Evolutionary conservation across 1,140 invertebrate species (phyloP), one percentile per base, ranked within the genome.

Genomic region (Drosophila serrata): DNA sequence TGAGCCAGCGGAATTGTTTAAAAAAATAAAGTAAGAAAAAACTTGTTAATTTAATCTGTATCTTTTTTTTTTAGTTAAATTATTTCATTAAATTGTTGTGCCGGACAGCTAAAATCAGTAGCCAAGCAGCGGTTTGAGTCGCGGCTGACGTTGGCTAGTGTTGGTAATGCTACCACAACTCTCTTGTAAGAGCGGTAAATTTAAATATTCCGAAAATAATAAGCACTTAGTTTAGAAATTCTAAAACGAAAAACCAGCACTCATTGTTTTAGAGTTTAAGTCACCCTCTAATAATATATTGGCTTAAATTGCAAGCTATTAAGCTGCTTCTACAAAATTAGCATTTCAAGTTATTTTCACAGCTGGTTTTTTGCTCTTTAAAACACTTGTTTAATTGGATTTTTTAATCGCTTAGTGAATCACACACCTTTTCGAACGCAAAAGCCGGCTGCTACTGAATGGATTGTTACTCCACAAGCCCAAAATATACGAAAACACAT

Each of bases 351-450:
- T 70, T 55, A 33, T 7, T 27, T 69, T 46, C 27, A n/a, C 35
- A 48, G 35, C 33, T 40, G 48, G 64, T 33, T 42, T 40, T 33
- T 55, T 55, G 51, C 51, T 31, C 57, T 31, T 7, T 42, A 64
- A 59, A 67, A 68, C 64, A 46, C 48, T 43, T 65, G 29, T 29
- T 33, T 37, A 24, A 15, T 56, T 56, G 43, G 24, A 15, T 46
- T 19, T 39, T 29, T 48, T 46, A 63, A 62, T 70, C 46, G 39
- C 51, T 35, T 17, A 13, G 33, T 39, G 35, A 40, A 55, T 37
- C 56, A 74, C 74, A 60, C 82, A 86, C 84, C 62, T 82, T 77
- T 70, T 37, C 58, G 48, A 87, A 73, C 69, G 46, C 33, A 63
- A 82, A 75, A 60, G 61, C 64, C 79, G 82, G 58, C 51, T 46